These are phyloP conservation scores for Forbesichthys papilliferus DNA, from an alignment of 2,113 vertebrate genomes.

Conservation along the genomic window DNA sequence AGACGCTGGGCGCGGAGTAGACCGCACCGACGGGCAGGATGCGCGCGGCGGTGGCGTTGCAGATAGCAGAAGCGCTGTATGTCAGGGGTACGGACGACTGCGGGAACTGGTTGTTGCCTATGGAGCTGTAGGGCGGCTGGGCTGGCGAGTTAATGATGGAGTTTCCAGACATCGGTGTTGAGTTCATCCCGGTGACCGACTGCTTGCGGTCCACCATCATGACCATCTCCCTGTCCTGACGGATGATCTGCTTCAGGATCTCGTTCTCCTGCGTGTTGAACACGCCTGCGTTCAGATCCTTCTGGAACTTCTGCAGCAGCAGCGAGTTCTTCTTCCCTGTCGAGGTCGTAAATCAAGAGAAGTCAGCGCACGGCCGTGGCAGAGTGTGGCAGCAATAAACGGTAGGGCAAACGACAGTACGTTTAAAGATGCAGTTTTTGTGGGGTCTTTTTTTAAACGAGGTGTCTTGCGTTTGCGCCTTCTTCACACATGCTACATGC, in stretches of 20 bases:
- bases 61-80: constrained; percentile 78
- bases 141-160: constrained; percentile 88
- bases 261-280: constrained; percentile 99
- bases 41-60: constrained; percentile 79
- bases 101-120: constrained; percentile 78
- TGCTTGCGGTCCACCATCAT: constrained; percentile 84
- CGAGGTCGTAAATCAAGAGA: constrained; percentile 53
- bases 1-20: constrained; percentile 80
- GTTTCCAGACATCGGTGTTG: constrained; percentile 83
- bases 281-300: constrained; percentile 96
- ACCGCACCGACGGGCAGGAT: constrained; percentile 82
- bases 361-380: constrained; percentile 49
- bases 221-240: constrained; percentile 97
- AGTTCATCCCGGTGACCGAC: constrained; percentile 80
- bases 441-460: not conserved
- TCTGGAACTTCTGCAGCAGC: constrained; percentile 97
- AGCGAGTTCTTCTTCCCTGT: constrained; percentile 98
- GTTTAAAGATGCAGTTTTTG: constrained; percentile 56
- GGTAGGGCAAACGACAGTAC: constrained; percentile 18
- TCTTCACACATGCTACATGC: too few species aligned
- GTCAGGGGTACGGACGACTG: constrained; percentile 83
- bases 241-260: constrained; percentile 98
- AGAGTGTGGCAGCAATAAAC: constrained; percentile 40
- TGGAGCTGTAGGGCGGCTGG: constrained; percentile 78
- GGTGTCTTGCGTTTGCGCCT: not conserved